These are phyloP conservation scores for Lasioglossum malachurum DNA, from an alignment of 2,888 invertebrate species.

Conservation along the genomic window DNA sequence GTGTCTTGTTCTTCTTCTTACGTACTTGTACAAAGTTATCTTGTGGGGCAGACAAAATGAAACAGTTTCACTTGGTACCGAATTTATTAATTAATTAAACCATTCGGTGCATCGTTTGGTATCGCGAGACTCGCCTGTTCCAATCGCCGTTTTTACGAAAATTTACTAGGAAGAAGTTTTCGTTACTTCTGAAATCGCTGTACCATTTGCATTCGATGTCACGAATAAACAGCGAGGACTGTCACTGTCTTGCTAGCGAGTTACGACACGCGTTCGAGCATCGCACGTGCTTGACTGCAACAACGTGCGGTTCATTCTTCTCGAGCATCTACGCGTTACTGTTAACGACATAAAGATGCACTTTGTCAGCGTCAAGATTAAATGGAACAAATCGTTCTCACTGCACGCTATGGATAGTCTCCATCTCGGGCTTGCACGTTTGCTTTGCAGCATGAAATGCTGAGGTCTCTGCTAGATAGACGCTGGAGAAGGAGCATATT, in stretches of 20 bases:
- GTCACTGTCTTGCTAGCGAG: not conserved
- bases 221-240: not conserved
- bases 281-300: slow-evolving; percentile 3
- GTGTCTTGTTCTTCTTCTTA: too few species aligned
- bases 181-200: not conserved
- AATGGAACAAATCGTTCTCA: slow-evolving; percentile 3
- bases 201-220: not conserved
- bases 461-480: not conserved
- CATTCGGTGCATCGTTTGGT: too few species aligned
- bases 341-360: slow-evolving; percentile 17
- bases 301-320: slow-evolving; percentile 15
- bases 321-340: not conserved
- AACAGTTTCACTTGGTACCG: not conserved
- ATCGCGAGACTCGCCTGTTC: too few species aligned
- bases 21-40: too few species aligned
- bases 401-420: not conserved
- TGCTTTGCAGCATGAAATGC: not conserved
- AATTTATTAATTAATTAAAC: not conserved
- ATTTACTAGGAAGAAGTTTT: too few species aligned
- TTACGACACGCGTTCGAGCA: slow-evolving; percentile 1
- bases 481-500: not conserved
- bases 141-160: too few species aligned
- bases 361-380: slow-evolving; percentile 5
- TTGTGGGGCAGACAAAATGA: not conserved
- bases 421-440: not conserved